These are phyloP conservation scores for Eustalomyia histrio DNA, from an alignment of 2,888 invertebrate genomes.

Conservation along the genomic window DNA sequence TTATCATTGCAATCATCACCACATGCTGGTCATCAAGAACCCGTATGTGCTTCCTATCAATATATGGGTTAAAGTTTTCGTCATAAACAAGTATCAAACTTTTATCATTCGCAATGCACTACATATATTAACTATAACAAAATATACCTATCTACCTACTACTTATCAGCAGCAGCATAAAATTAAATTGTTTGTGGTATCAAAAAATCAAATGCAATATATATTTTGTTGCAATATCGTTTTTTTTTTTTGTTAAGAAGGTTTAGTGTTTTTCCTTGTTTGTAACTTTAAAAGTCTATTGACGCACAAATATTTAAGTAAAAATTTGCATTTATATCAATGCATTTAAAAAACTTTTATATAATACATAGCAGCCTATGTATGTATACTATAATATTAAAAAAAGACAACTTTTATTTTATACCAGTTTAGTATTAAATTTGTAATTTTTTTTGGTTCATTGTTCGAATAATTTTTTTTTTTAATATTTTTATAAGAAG, in stretches of 20 bases:
- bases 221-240: conserved; percentile 43
- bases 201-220: not conserved
- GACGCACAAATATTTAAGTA: conserved; percentile 22
- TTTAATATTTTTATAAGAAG: not conserved
- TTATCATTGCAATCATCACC: conserved; percentile 85
- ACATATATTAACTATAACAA: conserved; percentile 11
- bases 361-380: not conserved
- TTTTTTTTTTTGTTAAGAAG: not conserved
- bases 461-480: not conserved
- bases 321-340: conserved; percentile 41
- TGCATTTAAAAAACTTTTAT: conserved; percentile 31
- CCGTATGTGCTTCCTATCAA: conserved; percentile 91
- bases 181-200: conserved; percentile 8
- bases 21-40: conserved; percentile 86
- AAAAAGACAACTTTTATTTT: conserved; percentile 32
- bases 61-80: conserved; percentile 85
- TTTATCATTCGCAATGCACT: conserved; percentile 46
- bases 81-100: not conserved
- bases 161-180: conserved; percentile 36
- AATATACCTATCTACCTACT: not conserved
- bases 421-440: conserved; percentile 22
- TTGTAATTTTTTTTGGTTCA: not conserved
- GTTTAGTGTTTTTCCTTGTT: conserved; percentile 9
- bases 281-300: conserved; percentile 48
- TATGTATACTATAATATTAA: not conserved